Evolutionary conservation across 2,797 vertebrate genomes (phyloP).

Genomic region (Anguilla marmorata): DNA sequence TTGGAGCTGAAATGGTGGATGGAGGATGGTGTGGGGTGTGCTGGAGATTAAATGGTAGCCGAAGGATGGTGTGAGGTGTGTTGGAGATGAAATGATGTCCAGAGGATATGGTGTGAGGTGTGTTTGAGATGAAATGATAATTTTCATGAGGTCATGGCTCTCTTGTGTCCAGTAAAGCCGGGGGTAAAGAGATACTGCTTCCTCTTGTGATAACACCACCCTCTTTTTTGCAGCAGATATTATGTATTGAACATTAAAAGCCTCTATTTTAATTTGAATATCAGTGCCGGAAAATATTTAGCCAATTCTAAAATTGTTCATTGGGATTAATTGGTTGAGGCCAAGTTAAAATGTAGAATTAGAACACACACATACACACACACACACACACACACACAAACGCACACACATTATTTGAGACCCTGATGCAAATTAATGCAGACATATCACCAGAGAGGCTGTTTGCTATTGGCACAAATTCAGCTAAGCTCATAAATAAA

Average conservation of each 20-base stretch:
- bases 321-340: background rate
- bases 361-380: background rate
- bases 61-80: too few relatives aligned
- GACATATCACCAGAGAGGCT: too few relatives aligned
- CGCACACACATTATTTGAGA: too few relatives aligned
- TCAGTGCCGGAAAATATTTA: background rate
- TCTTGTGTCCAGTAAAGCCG: background rate
- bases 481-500: too few relatives aligned
- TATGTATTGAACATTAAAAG: background rate
- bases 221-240: background rate
- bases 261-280: background rate
- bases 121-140: constrained; percentile 2
- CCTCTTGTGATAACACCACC: background rate
- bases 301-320: background rate
- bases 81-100: too few relatives aligned
- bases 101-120: too few relatives aligned
- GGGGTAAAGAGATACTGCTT: background rate
- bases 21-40: too few relatives aligned
- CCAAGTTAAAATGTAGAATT: background rate
- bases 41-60: too few relatives aligned
- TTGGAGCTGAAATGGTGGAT: too few relatives aligned
- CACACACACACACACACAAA: background rate
- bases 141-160: constrained; percentile 12
- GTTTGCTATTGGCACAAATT: background rate
- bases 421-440: background rate